Evolutionary conservation across 2,113 vertebrate species (phyloP).

Genomic region (Platichthys flesus): DNA sequence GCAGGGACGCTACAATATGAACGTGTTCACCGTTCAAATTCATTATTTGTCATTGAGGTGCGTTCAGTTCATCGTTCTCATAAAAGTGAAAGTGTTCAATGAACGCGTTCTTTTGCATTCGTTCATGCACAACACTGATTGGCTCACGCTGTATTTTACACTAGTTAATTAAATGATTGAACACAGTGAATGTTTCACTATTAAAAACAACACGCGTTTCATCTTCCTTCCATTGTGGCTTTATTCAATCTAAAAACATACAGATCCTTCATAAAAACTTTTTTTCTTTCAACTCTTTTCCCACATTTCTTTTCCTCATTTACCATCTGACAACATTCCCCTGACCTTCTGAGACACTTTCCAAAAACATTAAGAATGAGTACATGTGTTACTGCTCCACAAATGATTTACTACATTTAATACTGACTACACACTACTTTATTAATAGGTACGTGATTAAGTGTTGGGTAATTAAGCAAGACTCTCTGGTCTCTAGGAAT

Average conservation of each 20-base stretch:
- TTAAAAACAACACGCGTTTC: slow-evolving; percentile 27
- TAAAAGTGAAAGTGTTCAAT: too few relatives aligned
- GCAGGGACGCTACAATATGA: too few relatives aligned
- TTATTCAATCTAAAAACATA: slow-evolving; percentile 77
- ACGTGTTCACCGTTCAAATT: too few relatives aligned
- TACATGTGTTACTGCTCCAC: slow-evolving; percentile 27
- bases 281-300: background rate
- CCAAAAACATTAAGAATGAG: slow-evolving; percentile 28
- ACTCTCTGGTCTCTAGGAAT: slow-evolving; percentile 6
- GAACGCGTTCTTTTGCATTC: too few relatives aligned
- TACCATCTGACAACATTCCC: slow-evolving; percentile 65
- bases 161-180: too few relatives aligned
- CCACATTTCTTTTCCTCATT: slow-evolving; percentile 9
- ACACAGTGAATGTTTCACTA: background rate
- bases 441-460: slow-evolving; percentile 30
- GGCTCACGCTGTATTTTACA: too few relatives aligned
- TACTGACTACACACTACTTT: slow-evolving; percentile 46
- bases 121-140: too few relatives aligned
- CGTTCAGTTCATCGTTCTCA: too few relatives aligned
- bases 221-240: slow-evolving; percentile 39
- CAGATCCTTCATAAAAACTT: slow-evolving; percentile 55
- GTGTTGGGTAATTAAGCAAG: background rate
- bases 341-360: slow-evolving; percentile 59
- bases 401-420: slow-evolving; percentile 17
- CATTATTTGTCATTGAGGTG: too few relatives aligned